These are phyloP conservation scores for Latrodectus hesperus DNA, from an alignment of 2,888 invertebrate species.

Conservation along the genomic window DNA sequence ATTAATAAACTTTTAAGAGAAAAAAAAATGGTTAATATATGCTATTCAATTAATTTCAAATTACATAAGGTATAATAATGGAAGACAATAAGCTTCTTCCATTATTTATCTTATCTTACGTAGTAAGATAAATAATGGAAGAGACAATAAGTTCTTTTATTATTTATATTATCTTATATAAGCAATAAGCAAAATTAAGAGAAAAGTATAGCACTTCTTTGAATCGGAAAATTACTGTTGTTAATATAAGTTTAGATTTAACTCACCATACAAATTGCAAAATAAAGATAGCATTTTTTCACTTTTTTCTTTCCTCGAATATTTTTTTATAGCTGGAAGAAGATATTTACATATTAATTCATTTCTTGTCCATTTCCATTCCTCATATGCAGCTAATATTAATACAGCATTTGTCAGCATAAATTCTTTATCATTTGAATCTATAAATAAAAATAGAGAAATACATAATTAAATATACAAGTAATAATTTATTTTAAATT, in stretches of 20 bases:
- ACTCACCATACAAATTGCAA: constrained; percentile 32
- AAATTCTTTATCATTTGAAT: background rate
- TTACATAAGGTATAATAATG: no score
- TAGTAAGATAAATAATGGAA: background rate
- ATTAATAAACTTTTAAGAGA: no score
- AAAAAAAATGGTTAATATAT: no score
- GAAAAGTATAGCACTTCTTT: background rate
- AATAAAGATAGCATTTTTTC: constrained; percentile 19
- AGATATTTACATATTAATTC: constrained; percentile 12
- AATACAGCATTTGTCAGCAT: constrained; percentile 6
- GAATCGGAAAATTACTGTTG: background rate
- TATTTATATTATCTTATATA: background rate
- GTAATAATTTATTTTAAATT: background rate
- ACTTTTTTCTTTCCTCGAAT: background rate
- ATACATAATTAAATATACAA: background rate
- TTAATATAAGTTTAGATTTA: background rate
- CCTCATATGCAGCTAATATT: constrained; percentile 6
- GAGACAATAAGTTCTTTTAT: background rate
- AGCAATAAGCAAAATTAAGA: background rate
- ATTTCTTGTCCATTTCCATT: constrained; percentile 7
- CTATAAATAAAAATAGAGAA: background rate
- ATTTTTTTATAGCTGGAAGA: constrained; percentile 7
- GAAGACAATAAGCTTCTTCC: no score
- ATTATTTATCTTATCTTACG: background rate
- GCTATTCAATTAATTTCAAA: no score